A percentile compares a stretch with the other conserved stretches of the same genome.
phyloP scores from a whole-genome alignment of 2,113 vertebrate species.

The Helogale parvula region DNA sequence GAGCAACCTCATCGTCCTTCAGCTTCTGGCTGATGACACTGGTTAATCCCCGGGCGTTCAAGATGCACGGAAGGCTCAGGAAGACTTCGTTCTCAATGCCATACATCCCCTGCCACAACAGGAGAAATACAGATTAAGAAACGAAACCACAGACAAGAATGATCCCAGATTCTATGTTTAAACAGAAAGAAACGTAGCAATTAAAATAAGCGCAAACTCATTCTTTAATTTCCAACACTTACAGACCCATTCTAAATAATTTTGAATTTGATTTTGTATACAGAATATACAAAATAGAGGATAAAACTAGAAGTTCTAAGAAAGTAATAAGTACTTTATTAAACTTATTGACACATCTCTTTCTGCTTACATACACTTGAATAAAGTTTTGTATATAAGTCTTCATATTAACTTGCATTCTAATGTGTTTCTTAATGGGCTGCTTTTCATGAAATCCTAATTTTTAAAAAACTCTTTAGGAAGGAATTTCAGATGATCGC shows the following conservation, averaged over 20 bases:
- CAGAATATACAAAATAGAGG: not conserved
- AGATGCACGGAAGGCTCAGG: conserved; percentile 94
- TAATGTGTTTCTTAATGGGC: not conserved
- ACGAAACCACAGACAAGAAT: not conserved
- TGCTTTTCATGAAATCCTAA: not conserved
- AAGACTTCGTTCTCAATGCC: conserved; percentile 96
- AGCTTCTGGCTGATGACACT: conserved; percentile 97
- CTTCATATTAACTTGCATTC: conserved; percentile 14
- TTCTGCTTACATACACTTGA: not conserved
- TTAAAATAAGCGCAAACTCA: not conserved
- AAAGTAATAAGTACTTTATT: not conserved
- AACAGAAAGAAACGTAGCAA: not conserved
- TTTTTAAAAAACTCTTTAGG: not conserved
- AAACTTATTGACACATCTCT: not conserved
- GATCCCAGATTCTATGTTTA: not conserved
- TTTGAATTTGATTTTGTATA: not conserved
- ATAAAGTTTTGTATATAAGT: not conserved
- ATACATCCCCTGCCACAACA: conserved; percentile 90
- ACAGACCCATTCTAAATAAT: not conserved
- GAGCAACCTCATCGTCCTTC: conserved; percentile 90
- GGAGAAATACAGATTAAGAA: not conserved
- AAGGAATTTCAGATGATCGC: not conserved
- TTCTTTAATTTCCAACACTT: not conserved
- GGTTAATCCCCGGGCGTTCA: conserved; percentile 90
- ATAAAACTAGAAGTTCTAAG: not conserved